These are phyloP conservation scores for Xiphydria camelus DNA, from an alignment of 2,888 invertebrate species.

Conservation along the genomic window DNA sequence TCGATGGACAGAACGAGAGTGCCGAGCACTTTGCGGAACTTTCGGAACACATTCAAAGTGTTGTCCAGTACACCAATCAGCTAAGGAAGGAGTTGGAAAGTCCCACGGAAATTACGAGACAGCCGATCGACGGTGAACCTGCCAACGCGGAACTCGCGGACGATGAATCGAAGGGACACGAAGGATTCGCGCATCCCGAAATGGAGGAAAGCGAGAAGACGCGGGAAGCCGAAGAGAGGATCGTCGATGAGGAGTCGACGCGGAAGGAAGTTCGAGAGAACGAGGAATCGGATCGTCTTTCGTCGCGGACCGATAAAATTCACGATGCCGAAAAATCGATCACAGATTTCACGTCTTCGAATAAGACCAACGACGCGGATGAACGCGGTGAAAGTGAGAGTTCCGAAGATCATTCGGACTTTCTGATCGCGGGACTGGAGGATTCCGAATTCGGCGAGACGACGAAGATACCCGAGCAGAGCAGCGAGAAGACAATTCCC, in stretches of 20 bases:
- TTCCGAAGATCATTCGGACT: too few species aligned
- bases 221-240: conserved; percentile 31
- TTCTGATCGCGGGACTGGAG: too few species aligned
- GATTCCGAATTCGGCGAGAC: too few species aligned
- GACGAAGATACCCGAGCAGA: not conserved
- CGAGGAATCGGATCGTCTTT: too few species aligned
- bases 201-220: conserved; percentile 18
- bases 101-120: conserved; percentile 21
- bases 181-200: conserved; percentile 1
- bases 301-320: too few species aligned
- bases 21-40: not conserved
- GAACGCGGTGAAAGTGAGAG: not conserved
- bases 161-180: too few species aligned
- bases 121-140: conserved; percentile 16
- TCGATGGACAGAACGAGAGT: not conserved
- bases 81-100: conserved; percentile 7
- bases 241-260: conserved; percentile 12
- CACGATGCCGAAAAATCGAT: conserved; percentile 12
- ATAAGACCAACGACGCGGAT: conserved; percentile 4
- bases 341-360: too few species aligned
- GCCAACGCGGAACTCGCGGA: conserved; percentile 12
- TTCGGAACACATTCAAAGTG: not conserved
- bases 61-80: not conserved
- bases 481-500: conserved; percentile 1
- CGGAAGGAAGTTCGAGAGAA: too few species aligned